A percentile compares a stretch with the other conserved stretches of the same genome.
Evolutionary conservation across 23 tunicate genomes (phyloP).

Genomic region (Diplosoma virens): DNA sequence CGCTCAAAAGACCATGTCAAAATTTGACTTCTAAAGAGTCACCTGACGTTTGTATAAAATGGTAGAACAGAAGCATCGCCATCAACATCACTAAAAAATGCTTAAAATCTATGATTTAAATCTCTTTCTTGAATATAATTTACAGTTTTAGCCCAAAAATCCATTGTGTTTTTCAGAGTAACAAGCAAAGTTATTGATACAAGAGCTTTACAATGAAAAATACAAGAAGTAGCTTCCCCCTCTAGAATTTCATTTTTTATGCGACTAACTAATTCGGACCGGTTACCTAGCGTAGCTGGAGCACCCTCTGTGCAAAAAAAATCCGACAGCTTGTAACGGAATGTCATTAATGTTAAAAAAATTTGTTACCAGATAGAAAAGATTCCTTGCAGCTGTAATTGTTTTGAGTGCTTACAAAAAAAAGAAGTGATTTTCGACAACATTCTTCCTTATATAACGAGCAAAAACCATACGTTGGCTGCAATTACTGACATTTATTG

Average conservation of each 20-base stretch:
- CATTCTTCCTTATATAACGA: background rate
- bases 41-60: background rate
- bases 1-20: background rate
- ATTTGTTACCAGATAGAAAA: background rate
- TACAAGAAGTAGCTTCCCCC: background rate
- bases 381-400: background rate
- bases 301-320: background rate
- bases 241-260: background rate
- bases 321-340: background rate
- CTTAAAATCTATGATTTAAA: too few species aligned
- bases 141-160: background rate
- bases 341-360: background rate
- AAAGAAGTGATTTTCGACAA: background rate
- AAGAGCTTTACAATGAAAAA: too few species aligned
- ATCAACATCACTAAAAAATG: too few species aligned
- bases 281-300: slow-evolving; percentile 19
- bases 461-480: background rate
- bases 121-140: too few species aligned
- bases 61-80: background rate
- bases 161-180: background rate
- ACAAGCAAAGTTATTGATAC: background rate
- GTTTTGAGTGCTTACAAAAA: background rate
- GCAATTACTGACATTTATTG: background rate
- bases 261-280: background rate
- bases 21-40: background rate